A percentile compares a stretch with the other conserved stretches of the same genome.
Evolutionary conservation across 2,888 invertebrate genomes (phyloP).

Genomic region (Marasmarcha lunaedactyla): DNA sequence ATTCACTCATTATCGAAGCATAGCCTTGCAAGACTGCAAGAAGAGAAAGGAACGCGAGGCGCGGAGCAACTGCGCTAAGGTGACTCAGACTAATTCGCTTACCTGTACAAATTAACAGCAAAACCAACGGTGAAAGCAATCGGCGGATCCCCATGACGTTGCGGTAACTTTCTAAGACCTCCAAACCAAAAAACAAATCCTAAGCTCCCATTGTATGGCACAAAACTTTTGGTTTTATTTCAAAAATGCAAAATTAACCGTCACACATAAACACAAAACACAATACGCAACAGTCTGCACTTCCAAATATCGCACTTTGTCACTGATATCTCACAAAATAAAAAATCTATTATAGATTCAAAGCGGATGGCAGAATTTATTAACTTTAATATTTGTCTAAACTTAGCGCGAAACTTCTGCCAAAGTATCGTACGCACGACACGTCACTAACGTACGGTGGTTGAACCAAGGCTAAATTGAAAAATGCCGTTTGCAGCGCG

Average conservation of each 20-base stretch:
- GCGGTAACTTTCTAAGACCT: constrained; percentile 35
- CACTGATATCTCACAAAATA: no score
- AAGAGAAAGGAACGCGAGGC: constrained; percentile 9
- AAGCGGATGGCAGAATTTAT: no score
- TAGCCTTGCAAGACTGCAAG: no score
- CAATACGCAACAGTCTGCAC: constrained; percentile 28
- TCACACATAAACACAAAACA: constrained; percentile 25
- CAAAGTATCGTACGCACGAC: constrained; percentile 20
- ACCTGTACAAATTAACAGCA: constrained; percentile 63
- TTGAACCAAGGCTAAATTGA: constrained; percentile 48
- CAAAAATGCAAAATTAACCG: constrained; percentile 25
- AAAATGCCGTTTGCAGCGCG: constrained; percentile 26
- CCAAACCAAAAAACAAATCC: constrained; percentile 35
- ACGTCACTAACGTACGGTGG: constrained; percentile 45
- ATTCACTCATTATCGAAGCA: no score
- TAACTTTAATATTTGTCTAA: no score
- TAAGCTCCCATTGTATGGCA: constrained; percentile 38
- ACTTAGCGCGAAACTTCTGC: constrained; percentile 43
- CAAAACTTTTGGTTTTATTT: neutral
- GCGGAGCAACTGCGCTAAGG: constrained; percentile 2
- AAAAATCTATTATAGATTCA: no score
- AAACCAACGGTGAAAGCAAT: constrained; percentile 58
- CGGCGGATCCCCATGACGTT: constrained; percentile 46
- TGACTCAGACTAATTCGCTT: constrained; percentile 56
- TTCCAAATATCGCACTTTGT: constrained; percentile 23